Conservation (phyloP, 2,888 invertebrate species). For the Myathropa florea region DNA sequence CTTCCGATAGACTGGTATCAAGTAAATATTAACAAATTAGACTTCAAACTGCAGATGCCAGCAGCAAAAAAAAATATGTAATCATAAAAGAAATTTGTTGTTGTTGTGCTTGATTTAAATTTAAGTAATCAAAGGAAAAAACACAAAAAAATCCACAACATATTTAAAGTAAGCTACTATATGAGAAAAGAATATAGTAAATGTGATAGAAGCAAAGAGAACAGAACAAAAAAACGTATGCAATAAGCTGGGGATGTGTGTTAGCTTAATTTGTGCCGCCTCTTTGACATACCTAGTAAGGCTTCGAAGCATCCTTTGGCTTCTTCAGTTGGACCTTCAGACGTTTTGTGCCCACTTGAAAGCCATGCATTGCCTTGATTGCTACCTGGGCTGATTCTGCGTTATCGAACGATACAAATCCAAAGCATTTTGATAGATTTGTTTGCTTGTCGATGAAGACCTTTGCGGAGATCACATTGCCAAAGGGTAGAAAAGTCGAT, state of each 20-base stretch:
- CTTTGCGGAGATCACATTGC: slow-evolving; percentile 98
- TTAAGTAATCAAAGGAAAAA: slow-evolving; percentile 23
- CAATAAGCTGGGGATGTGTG: slow-evolving; percentile 28
- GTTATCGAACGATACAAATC: slow-evolving; percentile 98
- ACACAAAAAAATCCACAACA: slow-evolving; percentile 59
- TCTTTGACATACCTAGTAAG: slow-evolving; percentile 85
- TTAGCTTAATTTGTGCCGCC: slow-evolving; percentile 11
- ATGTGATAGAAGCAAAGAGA: slow-evolving; percentile 26
- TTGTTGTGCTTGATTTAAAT: not conserved
- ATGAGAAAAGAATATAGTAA: slow-evolving; percentile 2
- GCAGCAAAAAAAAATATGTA: slow-evolving; percentile 34
- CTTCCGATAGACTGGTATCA: not conserved
- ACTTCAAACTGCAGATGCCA: slow-evolving; percentile 57
- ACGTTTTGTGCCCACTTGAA: slow-evolving; percentile 98
- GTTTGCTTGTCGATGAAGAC: slow-evolving; percentile 99
- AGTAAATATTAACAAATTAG: slow-evolving; percentile 34
- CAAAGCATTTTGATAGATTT: slow-evolving; percentile 99
- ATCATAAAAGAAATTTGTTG: slow-evolving; percentile 1
- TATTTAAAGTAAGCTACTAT: slow-evolving; percentile 28
- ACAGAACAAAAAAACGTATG: slow-evolving; percentile 27
- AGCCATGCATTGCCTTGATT: slow-evolving; percentile 98
- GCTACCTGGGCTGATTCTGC: slow-evolving; percentile 96
- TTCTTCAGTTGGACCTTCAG: slow-evolving; percentile 98
- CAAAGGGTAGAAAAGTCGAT: slow-evolving; percentile 98
- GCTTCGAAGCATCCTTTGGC: slow-evolving; percentile 95